These are phyloP conservation scores for Drosophila mayaguana DNA, from an alignment of 2,888 invertebrate genomes.

Conservation along the genomic window DNA sequence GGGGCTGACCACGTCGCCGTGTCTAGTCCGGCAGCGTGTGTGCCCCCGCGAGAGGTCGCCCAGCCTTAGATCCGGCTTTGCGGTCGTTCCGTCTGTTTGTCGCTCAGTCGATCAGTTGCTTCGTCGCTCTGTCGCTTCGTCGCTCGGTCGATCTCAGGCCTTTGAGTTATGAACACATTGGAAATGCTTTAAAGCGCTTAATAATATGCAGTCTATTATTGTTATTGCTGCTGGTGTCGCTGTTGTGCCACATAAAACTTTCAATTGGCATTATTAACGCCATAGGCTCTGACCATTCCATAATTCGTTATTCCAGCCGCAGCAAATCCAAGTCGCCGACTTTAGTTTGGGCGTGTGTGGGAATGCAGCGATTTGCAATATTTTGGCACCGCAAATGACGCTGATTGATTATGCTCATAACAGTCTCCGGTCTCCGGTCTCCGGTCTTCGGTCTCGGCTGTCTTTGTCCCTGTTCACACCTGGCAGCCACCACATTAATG, in stretches of 20 bases:
- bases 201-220: slow-evolving; percentile 79
- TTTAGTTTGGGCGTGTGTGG: slow-evolving; percentile 66
- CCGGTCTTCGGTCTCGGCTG: slow-evolving; percentile 15
- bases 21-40: slow-evolving; percentile 62
- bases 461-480: slow-evolving; percentile 69
- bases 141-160: slow-evolving; percentile 36
- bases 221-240: slow-evolving; percentile 57
- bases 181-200: slow-evolving; percentile 74
- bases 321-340: slow-evolving; percentile 9
- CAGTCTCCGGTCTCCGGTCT: slow-evolving; percentile 13
- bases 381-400: slow-evolving; percentile 66
- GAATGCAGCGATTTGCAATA: slow-evolving; percentile 56
- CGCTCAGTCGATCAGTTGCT: slow-evolving; percentile 24
- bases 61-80: slow-evolving; percentile 71
- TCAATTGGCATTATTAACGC: slow-evolving; percentile 79
- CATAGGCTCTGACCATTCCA: slow-evolving; percentile 61
- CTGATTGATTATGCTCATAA: slow-evolving; percentile 66
- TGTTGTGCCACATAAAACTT: slow-evolving; percentile 61
- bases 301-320: slow-evolving; percentile 31
- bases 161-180: slow-evolving; percentile 63
- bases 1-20: slow-evolving; percentile 69
- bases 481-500: slow-evolving; percentile 65
- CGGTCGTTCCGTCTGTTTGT: slow-evolving; percentile 34
- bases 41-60: slow-evolving; percentile 77
- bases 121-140: slow-evolving; percentile 25